Base-by-base conservation (phyloP, 2,113 vertebrate genomes). In the Pelusios castaneus region DNA sequence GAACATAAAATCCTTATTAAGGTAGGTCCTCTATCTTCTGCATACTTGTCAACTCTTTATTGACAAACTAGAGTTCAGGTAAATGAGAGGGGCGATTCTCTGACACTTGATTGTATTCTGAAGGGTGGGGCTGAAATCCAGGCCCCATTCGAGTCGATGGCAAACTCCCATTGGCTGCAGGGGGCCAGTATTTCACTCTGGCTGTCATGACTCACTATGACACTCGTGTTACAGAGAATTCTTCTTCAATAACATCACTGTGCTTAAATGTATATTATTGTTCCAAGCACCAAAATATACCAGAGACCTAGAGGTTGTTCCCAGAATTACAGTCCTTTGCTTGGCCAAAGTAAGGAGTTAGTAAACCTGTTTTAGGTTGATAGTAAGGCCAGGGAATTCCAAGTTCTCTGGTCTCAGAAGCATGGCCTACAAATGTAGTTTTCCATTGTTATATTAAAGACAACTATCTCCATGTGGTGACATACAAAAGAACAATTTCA, bases 401-500 rank as follows among this genome's bases (percentile, higher is more conserved):
- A 10, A 34, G 34, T 67, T 67, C n/a, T 67, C 63, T 29, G 24
- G 11, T 11, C 85, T 91, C 47, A 82, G n/a, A 52, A 85, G 14
- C 31, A 12, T 0, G 0, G 31, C 13, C 45, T 4, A 60, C 43
- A 27, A 13, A 11, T 0, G 0, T 14, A 60, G 49, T 45, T 88
- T 83, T 10, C 38, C 54, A 43, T 17, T 54, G 31, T 2, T 70
- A 38, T 73, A 43, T 51, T 45, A 92, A 89, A 86, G 12, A 27
- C 21, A 67, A 34, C 25, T 11, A 8, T 34, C 41, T 34, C 24
- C 6, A 29, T 82, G 27, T 84, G 34, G n/a, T 77, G 60, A 60
- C 12, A 27, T 22, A 58, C 38, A 29, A 10, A 84, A 87, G 21
- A 88, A 5, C 12, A 49, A 24, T 2, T 31, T 70, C 12, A 63